phyloP scores from a whole-genome alignment of 1,140 invertebrate species.

The Acromyrmex echinatior region DNA sequence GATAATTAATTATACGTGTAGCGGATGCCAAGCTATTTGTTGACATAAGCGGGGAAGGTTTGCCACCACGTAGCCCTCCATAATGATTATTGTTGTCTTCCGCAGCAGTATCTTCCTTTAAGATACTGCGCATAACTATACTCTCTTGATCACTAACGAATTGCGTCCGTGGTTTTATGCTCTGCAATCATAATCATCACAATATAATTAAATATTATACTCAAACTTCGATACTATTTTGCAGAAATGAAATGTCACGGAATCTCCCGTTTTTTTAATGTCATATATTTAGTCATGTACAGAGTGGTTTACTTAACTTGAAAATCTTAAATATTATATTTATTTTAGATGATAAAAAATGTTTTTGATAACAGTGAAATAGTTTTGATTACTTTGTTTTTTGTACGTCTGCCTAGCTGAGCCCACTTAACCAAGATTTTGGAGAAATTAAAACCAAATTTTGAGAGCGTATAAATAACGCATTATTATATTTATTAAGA shows the following conservation, averaged over 20 bases:
- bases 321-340: no score
- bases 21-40: constrained; percentile 90
- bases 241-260: neutral
- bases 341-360: no score
- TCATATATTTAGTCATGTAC: neutral
- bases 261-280: neutral
- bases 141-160: constrained; percentile 80
- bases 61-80: constrained; percentile 78
- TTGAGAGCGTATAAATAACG: no score
- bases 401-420: no score
- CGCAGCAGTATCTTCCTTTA: constrained; percentile 69
- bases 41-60: constrained; percentile 87
- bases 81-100: constrained; percentile 83
- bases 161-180: constrained; percentile 79
- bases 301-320: no score
- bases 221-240: neutral
- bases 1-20: constrained; percentile 91
- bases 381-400: no score
- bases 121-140: constrained; percentile 69
- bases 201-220: constrained; percentile 25
- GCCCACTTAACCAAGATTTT: no score
- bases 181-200: constrained; percentile 76
- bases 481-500: no score
- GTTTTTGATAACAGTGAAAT: no score
- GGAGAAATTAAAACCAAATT: no score